Evolutionary conservation across 2,888 invertebrate genomes (phyloP), one percentile per base, ranked within the genome.

Genomic region (Peribatodes rhomboidaria): DNA sequence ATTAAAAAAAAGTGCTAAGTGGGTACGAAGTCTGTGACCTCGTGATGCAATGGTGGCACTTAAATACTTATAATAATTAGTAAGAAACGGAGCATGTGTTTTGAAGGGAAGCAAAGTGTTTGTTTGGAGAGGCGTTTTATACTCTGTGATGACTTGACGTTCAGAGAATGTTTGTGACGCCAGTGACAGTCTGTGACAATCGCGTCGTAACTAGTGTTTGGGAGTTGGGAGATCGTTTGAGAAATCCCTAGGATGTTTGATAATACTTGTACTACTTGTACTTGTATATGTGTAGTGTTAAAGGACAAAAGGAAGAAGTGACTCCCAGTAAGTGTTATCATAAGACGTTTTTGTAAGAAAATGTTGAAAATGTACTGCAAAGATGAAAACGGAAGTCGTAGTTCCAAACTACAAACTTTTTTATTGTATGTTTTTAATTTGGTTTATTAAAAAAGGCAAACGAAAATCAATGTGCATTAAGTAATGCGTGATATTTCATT

Each of bases 1-100:
- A 65, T 55, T 58, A 7, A 35, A 52, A 66, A 64, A 68, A 69
- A 44, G 63, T 71, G 58, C 42, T 62, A 67, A 70, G 54, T 70
- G 60, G 39, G 41, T 50, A 46, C 9, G 39, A 55, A 47, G 27
- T 53, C 27, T 41, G n/a, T 6, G 47, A 33, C 39, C 31, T 22
- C 37, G 37, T 14, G 9, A n/a, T 14, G 13, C 13, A n/a, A 22
- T 11, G 41, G 6, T 27, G 22, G 1, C 20, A 42, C 31, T 18
- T 59, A 31, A 41, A 41, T 27, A 42, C 14, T 41, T 18, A 18
- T 35, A 37, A 22, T 55, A 47, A 54, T 41, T 41, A 49, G 33
- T 55, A 41, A 49, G 55, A 55, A 49, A 49, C 47, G 18, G 33
- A 55, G 13, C 47, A 18, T 39, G 31, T 53, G 60, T 46, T 27